phyloP scores from a whole-genome alignment of 2,113 vertebrate genomes.

The Hirundichthys speculiger region DNA sequence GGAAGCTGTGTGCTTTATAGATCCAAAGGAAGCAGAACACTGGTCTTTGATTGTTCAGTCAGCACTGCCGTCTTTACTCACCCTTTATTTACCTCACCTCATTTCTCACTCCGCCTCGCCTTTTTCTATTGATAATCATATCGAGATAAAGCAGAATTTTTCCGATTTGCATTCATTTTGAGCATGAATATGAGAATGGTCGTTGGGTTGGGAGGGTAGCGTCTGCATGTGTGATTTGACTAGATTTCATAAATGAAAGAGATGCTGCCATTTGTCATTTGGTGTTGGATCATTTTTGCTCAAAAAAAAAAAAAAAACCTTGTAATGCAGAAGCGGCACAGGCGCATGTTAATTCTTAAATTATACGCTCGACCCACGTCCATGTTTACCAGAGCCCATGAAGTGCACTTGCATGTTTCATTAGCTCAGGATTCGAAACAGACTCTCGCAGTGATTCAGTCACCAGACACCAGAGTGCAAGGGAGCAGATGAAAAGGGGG shows the following conservation, averaged over 20 bases:
- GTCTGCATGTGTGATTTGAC: not conserved
- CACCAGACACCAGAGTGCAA: too few relatives aligned
- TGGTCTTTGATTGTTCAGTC: conserved; percentile 41
- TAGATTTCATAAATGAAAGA: not conserved
- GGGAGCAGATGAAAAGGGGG: too few relatives aligned
- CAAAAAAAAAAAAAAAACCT: too few relatives aligned
- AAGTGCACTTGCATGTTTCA: too few relatives aligned
- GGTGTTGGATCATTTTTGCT: not conserved
- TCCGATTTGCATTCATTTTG: conserved; percentile 19
- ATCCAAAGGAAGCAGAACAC: conserved; percentile 20
- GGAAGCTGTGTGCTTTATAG: conserved; percentile 2
- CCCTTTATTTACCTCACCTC: conserved; percentile 11
- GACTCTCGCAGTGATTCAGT: too few relatives aligned
- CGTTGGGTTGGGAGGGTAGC: conserved; percentile 6
- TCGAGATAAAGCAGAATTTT: conserved; percentile 25
- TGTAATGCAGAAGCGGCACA: too few relatives aligned
- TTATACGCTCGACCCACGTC: too few relatives aligned
- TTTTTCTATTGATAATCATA: conserved; percentile 30
- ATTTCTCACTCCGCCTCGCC: conserved; percentile 12
- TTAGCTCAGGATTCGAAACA: too few relatives aligned
- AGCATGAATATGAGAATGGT: conserved; percentile 14
- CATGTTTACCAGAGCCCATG: too few relatives aligned
- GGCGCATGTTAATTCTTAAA: too few relatives aligned
- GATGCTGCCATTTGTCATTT: conserved; percentile 20
- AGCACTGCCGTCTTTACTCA: conserved; percentile 27